These are phyloP conservation scores for Craterocephalus amniculus DNA, from an alignment of 2,797 vertebrate genomes.

Conservation along the genomic window DNA sequence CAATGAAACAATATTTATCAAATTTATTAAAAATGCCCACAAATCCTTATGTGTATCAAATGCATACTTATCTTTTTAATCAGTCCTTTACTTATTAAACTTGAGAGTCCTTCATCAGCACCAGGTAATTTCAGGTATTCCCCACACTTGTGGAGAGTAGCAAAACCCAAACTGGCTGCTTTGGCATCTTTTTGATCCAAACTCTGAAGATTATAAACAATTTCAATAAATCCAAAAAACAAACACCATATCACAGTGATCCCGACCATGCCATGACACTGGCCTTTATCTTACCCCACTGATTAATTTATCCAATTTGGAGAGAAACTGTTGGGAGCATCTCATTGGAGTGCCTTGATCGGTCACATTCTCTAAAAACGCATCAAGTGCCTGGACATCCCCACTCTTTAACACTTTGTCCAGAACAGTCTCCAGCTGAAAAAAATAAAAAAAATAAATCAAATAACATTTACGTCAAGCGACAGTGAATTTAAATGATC, in stretches of 20 bases:
- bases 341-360: slow-evolving; percentile 75
- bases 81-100: slow-evolving; percentile 86
- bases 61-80: slow-evolving; percentile 92
- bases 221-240: slow-evolving; percentile 1
- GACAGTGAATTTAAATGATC: background rate
- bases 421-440: slow-evolving; percentile 88
- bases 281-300: slow-evolving; percentile 80
- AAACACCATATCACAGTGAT: background rate
- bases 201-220: slow-evolving; percentile 76
- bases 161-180: slow-evolving; percentile 80
- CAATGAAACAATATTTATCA: slow-evolving; percentile 38
- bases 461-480: background rate
- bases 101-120: slow-evolving; percentile 81
- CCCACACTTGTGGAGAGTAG: slow-evolving; percentile 85
- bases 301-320: slow-evolving; percentile 90
- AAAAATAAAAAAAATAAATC: background rate
- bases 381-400: slow-evolving; percentile 80
- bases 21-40: background rate
- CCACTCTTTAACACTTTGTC: slow-evolving; percentile 84
- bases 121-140: slow-evolving; percentile 81
- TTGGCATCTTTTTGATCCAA: slow-evolving; percentile 82
- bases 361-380: slow-evolving; percentile 81
- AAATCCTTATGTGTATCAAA: background rate
- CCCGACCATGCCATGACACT: background rate
- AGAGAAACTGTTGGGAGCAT: slow-evolving; percentile 89